Base-by-base conservation (phyloP, 1,140 invertebrate genomes). In the Caenorhabditis brenneri region DNA sequence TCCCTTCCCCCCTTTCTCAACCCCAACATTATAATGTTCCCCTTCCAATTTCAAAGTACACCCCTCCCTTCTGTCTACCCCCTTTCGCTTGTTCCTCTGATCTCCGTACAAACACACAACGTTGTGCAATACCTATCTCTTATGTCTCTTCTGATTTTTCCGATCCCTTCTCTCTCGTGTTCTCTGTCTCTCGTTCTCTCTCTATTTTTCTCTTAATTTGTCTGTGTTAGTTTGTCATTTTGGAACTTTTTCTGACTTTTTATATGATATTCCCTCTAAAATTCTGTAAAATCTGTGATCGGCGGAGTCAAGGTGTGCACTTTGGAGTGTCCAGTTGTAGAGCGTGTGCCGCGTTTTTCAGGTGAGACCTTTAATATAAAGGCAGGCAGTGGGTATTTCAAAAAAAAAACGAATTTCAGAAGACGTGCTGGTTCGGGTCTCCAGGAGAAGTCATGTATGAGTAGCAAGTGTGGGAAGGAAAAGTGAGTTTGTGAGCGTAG, bases 321-420 rank as follows among this genome's bases (percentile, higher is more conserved):
- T 74, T 74, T 42, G 65, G 65, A 24, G 65, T 74, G 16, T 31
- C 65, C 36, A 74, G 65, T 74, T 74, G 65, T 42, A 39, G 65
- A 42, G 65, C 65, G 22, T 74, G 65, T 74, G 33, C 65, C 4
- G 65, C 65, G n/a, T 74, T 74, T 42, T 74, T 74, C 10, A 33
- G 58, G 58, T 65, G 7, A n/a, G 58, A 27, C 3, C 10, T 15
- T 58, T 29, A 1, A 29, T 58, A 29, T 58, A 9, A 58, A 29
- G n/a, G n/a, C n/a, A n/a, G n/a, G n/a, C n/a, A n/a, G n/a, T n/a
- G n/a, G n/a, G n/a, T n/a, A n/a, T 51, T 16, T 51, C 19, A 51
- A 51, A 4, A n/a, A n/a, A n/a, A 2, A 2, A 7, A 7, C 7
- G 53, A 12, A 7, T 36, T 60, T 36, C 36, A 74, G 65, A 74